Percentiles rank a stretch among this genome's conserved stretches.
phyloP scores from a whole-genome alignment of 2,113 vertebrate genomes.

The Himantopus leucocephalus region DNA sequence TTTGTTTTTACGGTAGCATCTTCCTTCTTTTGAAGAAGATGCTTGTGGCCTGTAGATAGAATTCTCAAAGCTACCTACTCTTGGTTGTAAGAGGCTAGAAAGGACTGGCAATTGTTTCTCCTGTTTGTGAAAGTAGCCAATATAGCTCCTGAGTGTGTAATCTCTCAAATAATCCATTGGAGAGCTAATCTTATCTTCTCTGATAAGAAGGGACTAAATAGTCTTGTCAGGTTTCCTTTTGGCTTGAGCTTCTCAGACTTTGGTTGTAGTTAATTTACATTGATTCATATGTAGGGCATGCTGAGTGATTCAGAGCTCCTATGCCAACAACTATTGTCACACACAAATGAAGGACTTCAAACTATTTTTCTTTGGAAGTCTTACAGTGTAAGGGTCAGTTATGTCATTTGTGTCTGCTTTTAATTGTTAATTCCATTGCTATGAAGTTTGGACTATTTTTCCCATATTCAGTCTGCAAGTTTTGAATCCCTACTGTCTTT shows the following conservation, averaged over 20 bases:
- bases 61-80: background rate
- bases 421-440: conserved; percentile 3
- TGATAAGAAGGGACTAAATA: background rate
- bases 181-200: background rate
- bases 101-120: background rate
- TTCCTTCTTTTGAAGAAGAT: background rate
- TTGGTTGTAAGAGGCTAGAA: background rate
- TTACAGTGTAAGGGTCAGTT: background rate
- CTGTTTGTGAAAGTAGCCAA: background rate
- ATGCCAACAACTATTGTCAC: background rate
- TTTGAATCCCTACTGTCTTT: background rate
- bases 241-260: background rate
- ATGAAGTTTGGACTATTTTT: background rate
- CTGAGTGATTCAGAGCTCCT: conserved; percentile 8
- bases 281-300: background rate
- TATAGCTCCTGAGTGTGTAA: background rate
- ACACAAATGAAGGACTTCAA: background rate
- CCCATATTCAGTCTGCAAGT: background rate
- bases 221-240: background rate
- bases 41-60: background rate
- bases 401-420: background rate
- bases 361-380: background rate
- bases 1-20: background rate
- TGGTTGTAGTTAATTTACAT: background rate
- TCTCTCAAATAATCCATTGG: background rate